Evolutionary conservation across 2,888 invertebrate genomes (phyloP).

Genomic region (Drosophila cyrtoloma): DNA sequence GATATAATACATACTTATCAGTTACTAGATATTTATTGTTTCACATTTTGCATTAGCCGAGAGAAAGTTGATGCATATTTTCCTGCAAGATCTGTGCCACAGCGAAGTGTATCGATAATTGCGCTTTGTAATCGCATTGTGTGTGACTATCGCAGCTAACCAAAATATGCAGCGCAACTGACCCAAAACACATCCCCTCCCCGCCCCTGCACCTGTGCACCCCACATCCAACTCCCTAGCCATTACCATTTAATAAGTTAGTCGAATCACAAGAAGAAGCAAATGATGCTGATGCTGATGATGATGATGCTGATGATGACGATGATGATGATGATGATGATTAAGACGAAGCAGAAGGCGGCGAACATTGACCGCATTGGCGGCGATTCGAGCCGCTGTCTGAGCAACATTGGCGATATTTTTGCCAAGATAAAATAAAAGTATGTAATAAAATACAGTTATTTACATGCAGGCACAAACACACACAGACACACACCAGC

Average conservation of each 20-base stretch:
- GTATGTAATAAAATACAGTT: conserved; percentile 78
- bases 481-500: conserved; percentile 31
- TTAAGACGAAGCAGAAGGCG: conserved; percentile 32
- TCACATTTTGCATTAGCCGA: not conserved
- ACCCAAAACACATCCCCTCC: not conserved
- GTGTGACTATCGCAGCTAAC: conserved; percentile 45
- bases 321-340: conserved; percentile 15
- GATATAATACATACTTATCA: not conserved
- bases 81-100: conserved; percentile 18
- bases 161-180: conserved; percentile 37
- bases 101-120: conserved; percentile 34
- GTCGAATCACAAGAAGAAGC: conserved; percentile 33
- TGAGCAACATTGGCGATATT: conserved; percentile 75
- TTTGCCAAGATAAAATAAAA: conserved; percentile 78
- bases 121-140: conserved; percentile 41
- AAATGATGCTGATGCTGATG: not conserved
- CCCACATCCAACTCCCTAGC: not conserved
- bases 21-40: too few relatives aligned
- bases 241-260: conserved; percentile 13
- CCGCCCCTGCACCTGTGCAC: too few relatives aligned
- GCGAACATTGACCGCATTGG: conserved; percentile 74
- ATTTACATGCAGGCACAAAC: conserved; percentile 68
- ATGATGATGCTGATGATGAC: not conserved
- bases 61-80: conserved; percentile 41
- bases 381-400: conserved; percentile 74